Base-by-base conservation (phyloP, 2,113 vertebrate genomes). In the Gymnobelideus leadbeateri region DNA sequence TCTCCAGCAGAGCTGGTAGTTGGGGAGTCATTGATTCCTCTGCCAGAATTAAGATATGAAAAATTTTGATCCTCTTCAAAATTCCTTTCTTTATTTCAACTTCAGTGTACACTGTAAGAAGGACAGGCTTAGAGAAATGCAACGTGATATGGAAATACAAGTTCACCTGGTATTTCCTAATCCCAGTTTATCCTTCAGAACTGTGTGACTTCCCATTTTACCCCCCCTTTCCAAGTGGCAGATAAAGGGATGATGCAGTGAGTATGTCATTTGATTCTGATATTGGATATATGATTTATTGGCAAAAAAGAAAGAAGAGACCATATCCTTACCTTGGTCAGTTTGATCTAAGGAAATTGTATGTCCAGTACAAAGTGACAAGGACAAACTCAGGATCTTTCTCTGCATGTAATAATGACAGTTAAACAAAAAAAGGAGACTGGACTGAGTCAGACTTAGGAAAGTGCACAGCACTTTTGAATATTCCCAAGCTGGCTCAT, bases 1-100 rank as follows among this genome's bases (percentile, higher is more conserved):
- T 95, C 61, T 12, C 51, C 52, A 96, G 54, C 92, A 68, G 16
- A 89, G 77, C 93, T 77, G 8, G 91, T 61, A 96, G 52, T 47
- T 93, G 89, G 94, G 94, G 94, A 68, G 14, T 7, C 49, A 23
- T 96, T 96, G 91, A 54, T 94, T 94, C 93, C 23, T 93, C 77
- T 90, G 54, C 92, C 57, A 2, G 0, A 91, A 92, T 93, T 37
- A 91, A n/a, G 91, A 91, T 61, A 8, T 90, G 89, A 91, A 95
- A 90, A 90, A 92, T 90, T 37, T n/a, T 43, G 5, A 91, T 92
- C 55, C 26, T 92, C 1, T 47, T 92, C 4, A 77, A 90, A 94
- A 92, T 43, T 52, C 47, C 51, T 92, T 95, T 94, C 31, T 25
- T 19, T 37, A 47, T 95, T 95, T 96, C 31, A 51, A 47, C 14